phyloP scores from a whole-genome alignment of 2,888 invertebrate genomes.

The Trissolcus brochymenae region DNA sequence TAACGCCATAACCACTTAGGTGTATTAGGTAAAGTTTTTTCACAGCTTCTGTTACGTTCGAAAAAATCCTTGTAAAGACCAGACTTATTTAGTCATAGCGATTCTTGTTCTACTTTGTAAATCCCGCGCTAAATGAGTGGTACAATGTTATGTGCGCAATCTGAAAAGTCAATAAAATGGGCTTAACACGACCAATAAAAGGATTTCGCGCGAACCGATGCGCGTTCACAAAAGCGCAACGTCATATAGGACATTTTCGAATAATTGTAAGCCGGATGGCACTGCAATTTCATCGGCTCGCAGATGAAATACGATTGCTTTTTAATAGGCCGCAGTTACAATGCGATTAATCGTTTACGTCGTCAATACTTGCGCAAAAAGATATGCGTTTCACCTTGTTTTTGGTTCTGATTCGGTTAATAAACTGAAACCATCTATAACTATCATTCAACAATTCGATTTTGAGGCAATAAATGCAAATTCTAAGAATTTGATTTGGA shows the following conservation, averaged over 20 bases:
- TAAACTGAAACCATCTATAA: too few species aligned
- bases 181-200: constrained; percentile 52
- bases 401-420: too few species aligned
- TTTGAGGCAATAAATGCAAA: too few species aligned
- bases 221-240: constrained; percentile 40
- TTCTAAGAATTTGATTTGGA: too few species aligned
- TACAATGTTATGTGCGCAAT: constrained; percentile 53
- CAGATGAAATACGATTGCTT: constrained; percentile 57
- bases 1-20: background rate
- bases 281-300: constrained; percentile 48
- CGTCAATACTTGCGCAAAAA: constrained; percentile 55
- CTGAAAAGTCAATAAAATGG: constrained; percentile 55
- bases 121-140: constrained; percentile 44
- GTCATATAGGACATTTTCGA: constrained; percentile 32
- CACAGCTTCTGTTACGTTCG: background rate
- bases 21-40: background rate
- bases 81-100: constrained; percentile 39
- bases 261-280: constrained; percentile 49
- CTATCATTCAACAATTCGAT: too few species aligned
- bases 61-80: constrained; percentile 23
- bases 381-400: constrained; percentile 14
- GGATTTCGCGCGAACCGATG: constrained; percentile 49
- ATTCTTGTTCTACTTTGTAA: constrained; percentile 50
- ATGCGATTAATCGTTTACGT: constrained; percentile 57
- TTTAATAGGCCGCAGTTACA: constrained; percentile 55